Evolutionary conservation across 2,888 invertebrate genomes (phyloP), one percentile per base, ranked within the genome.

Genomic region (Drosophila stalkeri): DNA sequence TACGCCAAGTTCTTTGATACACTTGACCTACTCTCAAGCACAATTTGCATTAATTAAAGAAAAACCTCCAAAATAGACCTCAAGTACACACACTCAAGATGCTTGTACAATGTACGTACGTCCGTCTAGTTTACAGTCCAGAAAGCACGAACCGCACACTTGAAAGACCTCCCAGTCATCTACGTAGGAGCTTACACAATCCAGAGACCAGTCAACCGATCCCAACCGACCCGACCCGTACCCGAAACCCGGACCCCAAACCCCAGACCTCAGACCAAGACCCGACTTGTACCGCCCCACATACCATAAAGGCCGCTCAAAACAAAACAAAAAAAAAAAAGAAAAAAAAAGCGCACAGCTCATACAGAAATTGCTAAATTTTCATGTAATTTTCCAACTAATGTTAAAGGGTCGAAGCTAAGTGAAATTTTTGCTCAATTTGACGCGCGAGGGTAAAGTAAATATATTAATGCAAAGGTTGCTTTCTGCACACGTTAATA

Each of bases 401-500:
- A 79, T 83, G 76, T 62, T 49, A 67, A 75, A 69, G 63, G 72
- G 82, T 80, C 68, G 51, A 49, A 69, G 59, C 52, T 73, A 82
- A 80, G 75, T 84, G 88, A 89, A 86, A 87, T 87, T 71, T 71
- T 39, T 47, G 54, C 39, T n/a, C 39, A 54, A 37, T 54, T 54
- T 54, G 39, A 54, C 6, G 14, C 23, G 54, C 37, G 23, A 23
- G 54, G 16, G 16, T 54, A 16, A 57, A 57, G 41, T 43, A 31
- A 57, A 33, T 33, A 57, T 23, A 57, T 57, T 57, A 44, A 64
- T 46, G 27, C 18, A 70, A 68, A 80, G 88, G 88, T 87, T 71
- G 90, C 86, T 88, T 86, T 90, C 90, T 90, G 90, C 82, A 75
- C 89, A 90, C 79, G 69, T 66, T 88, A 88, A 89, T 87, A 69